Percentiles rank a stretch among this genome's conserved stretches.
Conservation (phyloP, 1,140 invertebrate species). For the Leptonema lineaticorne region DNA sequence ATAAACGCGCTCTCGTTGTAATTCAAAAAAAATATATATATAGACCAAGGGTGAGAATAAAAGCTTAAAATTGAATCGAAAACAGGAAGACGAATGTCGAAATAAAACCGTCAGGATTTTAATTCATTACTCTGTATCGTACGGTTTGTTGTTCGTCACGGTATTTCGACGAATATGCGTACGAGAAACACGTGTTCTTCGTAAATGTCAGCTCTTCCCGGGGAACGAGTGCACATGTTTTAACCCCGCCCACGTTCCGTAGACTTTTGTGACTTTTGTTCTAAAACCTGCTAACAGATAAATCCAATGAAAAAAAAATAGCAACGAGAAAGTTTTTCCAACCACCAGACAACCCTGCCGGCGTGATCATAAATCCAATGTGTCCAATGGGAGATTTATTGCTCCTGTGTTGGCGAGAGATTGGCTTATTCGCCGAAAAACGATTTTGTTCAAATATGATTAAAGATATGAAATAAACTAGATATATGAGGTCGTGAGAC, state of each 20-base stretch:
- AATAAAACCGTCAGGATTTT: not conserved
- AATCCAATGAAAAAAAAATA: not conserved
- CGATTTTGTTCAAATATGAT: too few species aligned
- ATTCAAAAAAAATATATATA: not conserved
- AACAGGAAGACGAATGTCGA: not conserved
- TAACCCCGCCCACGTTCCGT: not conserved
- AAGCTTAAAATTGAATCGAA: not conserved
- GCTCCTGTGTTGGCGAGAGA: too few species aligned
- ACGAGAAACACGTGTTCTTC: not conserved
- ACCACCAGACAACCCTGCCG: not conserved
- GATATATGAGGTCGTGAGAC: too few species aligned
- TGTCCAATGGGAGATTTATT: too few species aligned
- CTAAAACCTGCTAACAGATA: not conserved
- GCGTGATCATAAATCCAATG: too few species aligned
- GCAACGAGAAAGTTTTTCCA: constrained; percentile 1
- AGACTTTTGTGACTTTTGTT: not conserved
- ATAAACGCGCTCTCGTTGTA: too few species aligned
- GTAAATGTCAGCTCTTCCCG: not conserved
- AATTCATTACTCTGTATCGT: constrained; percentile 3
- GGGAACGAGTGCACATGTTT: not conserved
- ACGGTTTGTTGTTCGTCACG: not conserved
- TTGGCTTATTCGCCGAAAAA: too few species aligned
- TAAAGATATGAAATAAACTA: too few species aligned
- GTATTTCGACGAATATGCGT: not conserved
- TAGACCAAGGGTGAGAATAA: not conserved